A percentile compares a stretch with the other conserved stretches of the same genome.
Evolutionary conservation across 2,888 invertebrate genomes (phyloP).

Genomic region (Epinotia demarniana): DNA sequence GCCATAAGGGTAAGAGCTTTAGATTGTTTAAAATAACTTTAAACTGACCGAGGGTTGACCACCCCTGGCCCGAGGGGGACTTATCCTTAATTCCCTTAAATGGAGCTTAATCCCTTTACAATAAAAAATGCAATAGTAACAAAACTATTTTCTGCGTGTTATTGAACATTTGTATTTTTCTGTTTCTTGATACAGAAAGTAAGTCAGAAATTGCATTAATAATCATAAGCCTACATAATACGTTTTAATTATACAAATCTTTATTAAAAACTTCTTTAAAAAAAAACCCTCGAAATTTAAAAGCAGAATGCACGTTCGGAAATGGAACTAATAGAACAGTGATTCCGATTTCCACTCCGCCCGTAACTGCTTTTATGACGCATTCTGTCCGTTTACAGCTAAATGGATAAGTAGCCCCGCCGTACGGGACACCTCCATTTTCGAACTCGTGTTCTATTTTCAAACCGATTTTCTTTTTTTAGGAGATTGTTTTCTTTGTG

Average conservation of each 20-base stretch:
- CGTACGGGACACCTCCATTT: slow-evolving; percentile 37
- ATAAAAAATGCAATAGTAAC: slow-evolving; percentile 37
- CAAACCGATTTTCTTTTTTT: background rate
- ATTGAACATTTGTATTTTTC: background rate
- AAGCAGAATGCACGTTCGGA: slow-evolving; percentile 36
- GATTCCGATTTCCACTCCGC: slow-evolving; percentile 51
- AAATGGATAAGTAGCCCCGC: slow-evolving; percentile 57
- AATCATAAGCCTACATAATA: background rate
- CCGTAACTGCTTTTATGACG: slow-evolving; percentile 57
- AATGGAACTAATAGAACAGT: slow-evolving; percentile 48
- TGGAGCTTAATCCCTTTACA: slow-evolving; percentile 44
- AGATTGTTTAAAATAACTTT: slow-evolving; percentile 79
- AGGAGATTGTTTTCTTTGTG: background rate
- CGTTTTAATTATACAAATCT: too few species aligned
- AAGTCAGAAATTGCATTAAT: background rate
- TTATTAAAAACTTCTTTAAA: background rate
- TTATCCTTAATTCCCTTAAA: slow-evolving; percentile 45
- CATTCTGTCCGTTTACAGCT: slow-evolving; percentile 56
- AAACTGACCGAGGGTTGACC: slow-evolving; percentile 66
- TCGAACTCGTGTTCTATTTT: slow-evolving; percentile 23
- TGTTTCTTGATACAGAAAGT: background rate
- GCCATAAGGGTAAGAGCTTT: slow-evolving; percentile 53
- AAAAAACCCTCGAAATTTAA: slow-evolving; percentile 37
- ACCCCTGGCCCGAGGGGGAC: slow-evolving; percentile 54
- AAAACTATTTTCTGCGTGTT: slow-evolving; percentile 21